Conservation (phyloP, 2,888 invertebrate species). For the Microctonus aethiopoides region DNA sequence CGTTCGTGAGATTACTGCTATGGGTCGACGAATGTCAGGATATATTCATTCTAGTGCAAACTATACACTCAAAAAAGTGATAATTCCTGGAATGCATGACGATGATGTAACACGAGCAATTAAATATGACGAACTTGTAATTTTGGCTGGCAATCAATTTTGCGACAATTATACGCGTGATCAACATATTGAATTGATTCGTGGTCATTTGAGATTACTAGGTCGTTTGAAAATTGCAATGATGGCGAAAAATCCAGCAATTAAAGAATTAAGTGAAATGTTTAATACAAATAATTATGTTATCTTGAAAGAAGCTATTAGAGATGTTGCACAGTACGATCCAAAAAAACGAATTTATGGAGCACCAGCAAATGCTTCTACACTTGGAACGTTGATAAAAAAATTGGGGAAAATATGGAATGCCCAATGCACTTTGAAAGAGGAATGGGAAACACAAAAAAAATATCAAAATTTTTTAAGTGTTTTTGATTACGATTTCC, state of each 20-base stretch:
- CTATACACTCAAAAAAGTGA: conserved; percentile 18
- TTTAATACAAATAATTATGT: conserved; percentile 35
- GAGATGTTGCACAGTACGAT: conserved; percentile 26
- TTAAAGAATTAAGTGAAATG: conserved; percentile 30
- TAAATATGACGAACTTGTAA: conserved; percentile 40
- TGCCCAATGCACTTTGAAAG: conserved; percentile 18
- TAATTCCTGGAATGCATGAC: conserved; percentile 39
- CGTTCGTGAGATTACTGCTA: conserved; percentile 32
- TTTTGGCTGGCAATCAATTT: conserved; percentile 38
- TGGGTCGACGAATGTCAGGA: conserved; percentile 32
- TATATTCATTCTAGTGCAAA: conserved; percentile 35
- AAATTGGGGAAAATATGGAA: conserved; percentile 21
- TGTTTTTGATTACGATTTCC: conserved; percentile 10
- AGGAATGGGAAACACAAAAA: conserved; percentile 12
- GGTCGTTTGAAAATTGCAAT: conserved; percentile 30
- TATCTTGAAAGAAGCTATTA: conserved; percentile 25
- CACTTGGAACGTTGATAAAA: conserved; percentile 29
- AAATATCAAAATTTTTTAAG: conserved; percentile 6
- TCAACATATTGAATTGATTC: conserved; percentile 38
- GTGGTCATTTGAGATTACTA: conserved; percentile 33
- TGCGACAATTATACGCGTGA: conserved; percentile 35
- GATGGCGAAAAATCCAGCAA: conserved; percentile 21
- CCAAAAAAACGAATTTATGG: background rate
- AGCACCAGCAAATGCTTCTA: conserved; percentile 27
- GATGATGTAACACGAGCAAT: conserved; percentile 37